Evolutionary conservation across 2,888 invertebrate species (phyloP), one percentile per base, ranked within the genome.

Genomic region (Cephus nigrinus): DNA sequence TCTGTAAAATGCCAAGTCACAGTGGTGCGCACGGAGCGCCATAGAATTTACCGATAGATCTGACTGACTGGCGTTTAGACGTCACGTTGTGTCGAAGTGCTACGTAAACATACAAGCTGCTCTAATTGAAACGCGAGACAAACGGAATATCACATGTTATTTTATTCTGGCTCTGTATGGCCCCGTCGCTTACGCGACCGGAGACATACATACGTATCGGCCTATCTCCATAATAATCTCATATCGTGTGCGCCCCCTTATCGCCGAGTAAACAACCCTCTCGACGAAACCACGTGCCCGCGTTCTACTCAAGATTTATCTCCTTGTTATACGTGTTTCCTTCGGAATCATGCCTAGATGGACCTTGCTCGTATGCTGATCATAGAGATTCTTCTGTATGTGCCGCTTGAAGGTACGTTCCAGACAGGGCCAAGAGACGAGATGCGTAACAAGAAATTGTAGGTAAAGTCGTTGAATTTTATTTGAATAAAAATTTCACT

Each of bases 191-290:
- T 81, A 81, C 82, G 81, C 15, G 75, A 34, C 33, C 11, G 75
- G 78, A 68, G 12, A 71, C 55, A 36, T 40, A 82, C 78, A 81
- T 81, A 84, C 78, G 79, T 77, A 76, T 75, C 35, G 78, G 80
- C 84, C 82, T 89, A 89, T 89, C 88, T 87, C 83, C 80, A 84
- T 81, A 88, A 86, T 89, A 88, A 88, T 86, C 84, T 85, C 84
- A 76, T 86, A 85, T 85, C 84, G 80, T 81, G 82, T 77, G 81
- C 31, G 73, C 83, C 34, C 74, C 74, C 74, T 87, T 88, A 88
- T 88, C 88, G 79, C 75, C 81, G 83, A 76, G 84, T 82, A 87
- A 87, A 88, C 87, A 84, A 85, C 84, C 85, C 87, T 85, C 84
- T 85, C 82, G 80, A 83, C 85, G 82, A 82, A 36, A 33, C 73